phyloP scores from a whole-genome alignment of 2,797 vertebrate species.

The Periparus ater region DNA sequence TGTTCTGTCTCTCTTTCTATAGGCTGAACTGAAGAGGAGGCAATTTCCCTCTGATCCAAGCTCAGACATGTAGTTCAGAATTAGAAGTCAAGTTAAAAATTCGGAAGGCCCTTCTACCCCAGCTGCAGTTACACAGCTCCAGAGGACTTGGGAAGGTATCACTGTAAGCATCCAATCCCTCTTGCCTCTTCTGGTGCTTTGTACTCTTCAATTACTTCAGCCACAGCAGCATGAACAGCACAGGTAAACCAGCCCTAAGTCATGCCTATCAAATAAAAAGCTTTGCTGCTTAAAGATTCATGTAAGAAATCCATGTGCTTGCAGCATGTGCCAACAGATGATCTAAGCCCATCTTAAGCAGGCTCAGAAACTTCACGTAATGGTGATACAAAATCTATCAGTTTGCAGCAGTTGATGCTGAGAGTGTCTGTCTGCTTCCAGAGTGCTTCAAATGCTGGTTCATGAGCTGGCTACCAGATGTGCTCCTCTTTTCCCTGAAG shows the following conservation, averaged over 20 bases:
- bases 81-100: not conserved
- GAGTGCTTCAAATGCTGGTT: not conserved
- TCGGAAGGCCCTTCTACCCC: not conserved
- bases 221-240: not conserved
- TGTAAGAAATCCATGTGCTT: constrained; percentile 29
- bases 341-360: constrained; percentile 14
- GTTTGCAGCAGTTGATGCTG: not conserved
- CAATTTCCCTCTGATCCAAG: not conserved
- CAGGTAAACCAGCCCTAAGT: constrained; percentile 24
- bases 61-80: not conserved
- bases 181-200: not conserved
- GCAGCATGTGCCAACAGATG: constrained; percentile 10
- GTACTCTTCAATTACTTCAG: not conserved
- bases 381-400: constrained; percentile 33
- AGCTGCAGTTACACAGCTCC: not conserved
- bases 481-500: constrained; percentile 30
- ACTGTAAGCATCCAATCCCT: not conserved
- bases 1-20: not conserved
- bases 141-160: not conserved
- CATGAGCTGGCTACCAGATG: constrained; percentile 54
- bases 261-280: constrained; percentile 4
- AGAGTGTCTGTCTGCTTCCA: constrained; percentile 5
- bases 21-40: not conserved
- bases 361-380: not conserved
- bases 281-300: constrained; percentile 33